Evolutionary conservation across 2,888 invertebrate genomes (phyloP), one percentile per base, ranked within the genome.

Genomic region (Eupithecia pulchellata): DNA sequence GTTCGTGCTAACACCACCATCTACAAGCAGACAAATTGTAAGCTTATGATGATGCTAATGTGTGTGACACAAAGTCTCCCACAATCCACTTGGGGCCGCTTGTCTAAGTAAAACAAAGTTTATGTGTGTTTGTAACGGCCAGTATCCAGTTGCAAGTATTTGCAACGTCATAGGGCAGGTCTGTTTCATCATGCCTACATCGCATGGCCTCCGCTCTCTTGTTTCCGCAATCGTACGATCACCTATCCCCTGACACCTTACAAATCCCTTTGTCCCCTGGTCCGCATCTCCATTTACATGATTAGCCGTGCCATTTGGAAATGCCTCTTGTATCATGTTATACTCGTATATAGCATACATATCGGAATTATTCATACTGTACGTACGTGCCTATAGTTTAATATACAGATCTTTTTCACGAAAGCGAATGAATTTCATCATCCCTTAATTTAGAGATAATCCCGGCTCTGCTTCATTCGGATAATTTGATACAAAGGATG

Each of bases 221-320:
- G 82, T 87, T 92, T 92, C 92, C 92, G 91, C 88, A 87, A 88
- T 87, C 89, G 91, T 89, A 77, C 92, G 79, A 91, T 93, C 90
- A 92, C 90, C 92, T 91, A 80, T 84, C 82, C 64, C 42, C 79
- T 83, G 71, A 80, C 76, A 79, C 74, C 75, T 81, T 73, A 47
- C 69, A 78, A 74, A 81, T 74, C 75, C 79, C 77, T 79, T 81
- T 79, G 79, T 81, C 73, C 76, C 72, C 64, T 72, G 70, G 66
- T 74, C 73, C 72, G 68, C 71, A 68, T 66, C 57, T 74, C 61
- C 60, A 60, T 66, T 65, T 61, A 58, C 63, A 27, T 39, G 25
- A 65, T 66, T 62, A 25, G 36, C 30, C 58, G 52, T 34, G n/a
- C 25, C 25, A 57, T 57, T 63, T 63, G 11, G 2, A 36, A 63